Evolutionary conservation across 2,888 invertebrate species (phyloP), one percentile per base, ranked within the genome.

Genomic region (Amorpha juglandis): DNA sequence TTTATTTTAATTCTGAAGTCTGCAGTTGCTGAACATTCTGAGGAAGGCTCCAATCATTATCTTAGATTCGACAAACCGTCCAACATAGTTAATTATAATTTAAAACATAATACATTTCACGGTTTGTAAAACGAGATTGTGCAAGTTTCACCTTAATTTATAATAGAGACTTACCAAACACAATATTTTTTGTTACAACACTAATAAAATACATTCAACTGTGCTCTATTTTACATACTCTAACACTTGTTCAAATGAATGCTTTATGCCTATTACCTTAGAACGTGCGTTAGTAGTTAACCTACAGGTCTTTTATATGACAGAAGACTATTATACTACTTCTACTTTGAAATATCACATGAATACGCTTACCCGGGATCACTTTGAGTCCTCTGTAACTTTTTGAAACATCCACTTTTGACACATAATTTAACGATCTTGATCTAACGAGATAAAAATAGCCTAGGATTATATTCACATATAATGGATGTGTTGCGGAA

Each of bases 81-180:
- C n/a, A n/a, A n/a, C n/a, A n/a, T n/a, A n/a, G n/a, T n/a, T n/a
- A 58, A 58, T 58, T 58, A 42, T 42, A 58, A 58, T 21, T 58
- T 58, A 19, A 38, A 42, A 42, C 38, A 42, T 58, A 58, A 58
- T 58, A 6, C 38, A 4, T 38, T 38, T 9, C 38, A 58, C 58
- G 6, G 58, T 58, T 58, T 42, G 19, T 42, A 58, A 19, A 42
- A 19, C 3, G 38, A 33, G 1, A 19, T 58, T 58, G 58, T 42
- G 58, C 19, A 58, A 58, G 12, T 12, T 58, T 42, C 58, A 58
- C 38, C 58, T 42, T 42, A 19, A 58, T 58, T 58, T 51, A 51
- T 51, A 21, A 38, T 55, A 16, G 16, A 38, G 58, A 19, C 16
- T 42, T 38, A 58, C 19, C 42, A 42, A 42, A 27, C 12, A 42